A percentile compares a stretch with the other conserved stretches of the same genome.
Evolutionary conservation across 2,888 invertebrate genomes (phyloP).

Genomic region (Acanthopleura granulata): DNA sequence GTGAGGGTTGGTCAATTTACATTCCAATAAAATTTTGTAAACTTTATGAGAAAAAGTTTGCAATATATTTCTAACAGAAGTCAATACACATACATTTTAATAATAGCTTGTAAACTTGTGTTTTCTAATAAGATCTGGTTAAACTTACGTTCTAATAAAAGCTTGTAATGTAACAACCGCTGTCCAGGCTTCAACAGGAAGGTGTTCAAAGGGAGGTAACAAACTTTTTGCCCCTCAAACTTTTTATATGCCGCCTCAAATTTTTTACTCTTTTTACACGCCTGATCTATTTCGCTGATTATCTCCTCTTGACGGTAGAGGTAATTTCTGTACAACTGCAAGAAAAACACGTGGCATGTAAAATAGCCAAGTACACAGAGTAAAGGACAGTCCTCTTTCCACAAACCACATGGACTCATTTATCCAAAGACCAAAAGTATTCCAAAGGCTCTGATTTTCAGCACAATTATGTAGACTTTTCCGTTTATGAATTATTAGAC

Average conservation of each 20-base stretch:
- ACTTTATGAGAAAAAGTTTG: no score
- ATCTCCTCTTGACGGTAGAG: slow-evolving; percentile 82
- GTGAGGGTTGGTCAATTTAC: background rate
- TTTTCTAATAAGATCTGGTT: background rate
- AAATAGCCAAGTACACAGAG: no score
- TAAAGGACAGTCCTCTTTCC: no score
- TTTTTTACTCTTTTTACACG: slow-evolving; percentile 78
- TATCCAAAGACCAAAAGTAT: no score
- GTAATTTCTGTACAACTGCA: slow-evolving; percentile 69
- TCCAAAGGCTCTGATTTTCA: no score
- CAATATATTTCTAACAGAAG: no score
- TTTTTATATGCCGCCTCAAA: slow-evolving; percentile 81
- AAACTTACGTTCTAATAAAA: slow-evolving; percentile 81
- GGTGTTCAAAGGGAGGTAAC: slow-evolving; percentile 87
- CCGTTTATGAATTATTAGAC: no score
- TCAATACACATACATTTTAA: no score
- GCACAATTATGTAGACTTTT: no score
- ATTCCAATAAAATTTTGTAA: no score
- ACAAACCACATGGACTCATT: no score
- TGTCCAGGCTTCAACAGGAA: slow-evolving; percentile 87
- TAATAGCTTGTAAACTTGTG: no score
- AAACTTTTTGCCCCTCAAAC: slow-evolving; percentile 85
- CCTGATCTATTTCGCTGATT: slow-evolving; percentile 84
- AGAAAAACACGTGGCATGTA: slow-evolving; percentile 18
- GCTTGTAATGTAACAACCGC: slow-evolving; percentile 86